phyloP scores from a whole-genome alignment of 1,140 invertebrate genomes.

The Diplogasteroides magnus region DNA sequence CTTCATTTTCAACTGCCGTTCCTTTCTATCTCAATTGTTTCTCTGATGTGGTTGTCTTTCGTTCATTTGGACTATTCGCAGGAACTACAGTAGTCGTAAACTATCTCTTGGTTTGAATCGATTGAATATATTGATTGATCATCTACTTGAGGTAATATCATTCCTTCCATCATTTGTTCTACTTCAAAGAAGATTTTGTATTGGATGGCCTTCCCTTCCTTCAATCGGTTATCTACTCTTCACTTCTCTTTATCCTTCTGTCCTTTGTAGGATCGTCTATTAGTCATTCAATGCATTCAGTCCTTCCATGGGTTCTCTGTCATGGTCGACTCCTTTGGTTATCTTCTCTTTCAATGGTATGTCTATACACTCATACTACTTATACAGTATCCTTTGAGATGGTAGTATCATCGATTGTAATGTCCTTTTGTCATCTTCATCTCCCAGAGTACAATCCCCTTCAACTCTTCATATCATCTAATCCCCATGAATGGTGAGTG shows the following conservation, averaged over 20 bases:
- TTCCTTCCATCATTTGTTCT: conserved; percentile 49
- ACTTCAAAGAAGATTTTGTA: conserved; percentile 33
- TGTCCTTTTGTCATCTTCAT: conserved; percentile 31
- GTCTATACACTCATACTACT: background rate
- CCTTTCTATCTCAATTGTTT: conserved; percentile 51
- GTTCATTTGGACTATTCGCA: conserved; percentile 51
- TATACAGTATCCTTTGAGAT: background rate
- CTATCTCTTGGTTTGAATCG: conserved; percentile 40
- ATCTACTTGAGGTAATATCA: conserved; percentile 22
- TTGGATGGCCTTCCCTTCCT: background rate
- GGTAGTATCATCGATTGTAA: background rate
- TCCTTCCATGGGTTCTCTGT: conserved; percentile 39
- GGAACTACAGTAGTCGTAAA: conserved; percentile 50
- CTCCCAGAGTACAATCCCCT: conserved; percentile 54
- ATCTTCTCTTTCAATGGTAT: conserved; percentile 27
- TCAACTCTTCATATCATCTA: conserved; percentile 44
- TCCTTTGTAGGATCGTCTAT: background rate
- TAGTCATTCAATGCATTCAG: conserved; percentile 24
- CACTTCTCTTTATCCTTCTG: background rate
- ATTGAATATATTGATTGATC: background rate
- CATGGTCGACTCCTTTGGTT: conserved; percentile 47
- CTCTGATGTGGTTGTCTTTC: conserved; percentile 50
- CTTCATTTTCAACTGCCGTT: conserved; percentile 51
- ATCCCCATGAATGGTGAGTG: conserved; percentile 44
- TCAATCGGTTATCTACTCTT: background rate